Conservation (phyloP, 2,888 invertebrate genomes). For the Gerris lacustris region DNA sequence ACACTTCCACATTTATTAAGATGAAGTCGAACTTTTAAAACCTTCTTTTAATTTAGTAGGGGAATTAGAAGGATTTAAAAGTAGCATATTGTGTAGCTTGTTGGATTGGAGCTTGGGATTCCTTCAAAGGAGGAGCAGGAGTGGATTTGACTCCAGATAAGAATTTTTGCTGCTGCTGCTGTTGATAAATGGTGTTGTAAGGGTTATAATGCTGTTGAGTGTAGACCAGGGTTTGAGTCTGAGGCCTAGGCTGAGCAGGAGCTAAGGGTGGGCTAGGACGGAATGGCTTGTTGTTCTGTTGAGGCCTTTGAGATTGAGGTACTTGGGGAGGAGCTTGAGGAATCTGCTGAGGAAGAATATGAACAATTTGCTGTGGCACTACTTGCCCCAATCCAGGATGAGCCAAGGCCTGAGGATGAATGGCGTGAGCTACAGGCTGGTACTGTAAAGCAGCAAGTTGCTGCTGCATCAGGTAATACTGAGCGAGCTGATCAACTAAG, state of each 20-base stretch:
- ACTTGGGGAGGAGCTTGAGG: constrained; percentile 5
- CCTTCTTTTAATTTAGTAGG: too few species aligned
- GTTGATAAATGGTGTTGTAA: constrained; percentile 36
- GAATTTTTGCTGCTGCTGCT: constrained; percentile 34
- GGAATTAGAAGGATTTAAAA: neutral
- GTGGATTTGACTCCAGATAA: constrained; percentile 34
- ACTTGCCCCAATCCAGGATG: neutral
- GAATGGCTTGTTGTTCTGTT: constrained; percentile 15
- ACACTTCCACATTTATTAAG: too few species aligned
- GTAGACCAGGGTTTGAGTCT: constrained; percentile 4
- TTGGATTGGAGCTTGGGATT: constrained; percentile 6
- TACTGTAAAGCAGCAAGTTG: neutral
- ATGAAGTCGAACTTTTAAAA: too few species aligned
- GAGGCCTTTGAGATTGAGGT: neutral
- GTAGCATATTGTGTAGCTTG: neutral
- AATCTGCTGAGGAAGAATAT: constrained; percentile 4
- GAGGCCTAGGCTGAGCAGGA: neutral
- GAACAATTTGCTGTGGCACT: neutral
- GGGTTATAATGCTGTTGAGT: constrained; percentile 21
- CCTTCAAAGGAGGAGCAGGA: constrained; percentile 32
- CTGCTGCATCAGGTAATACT: constrained; percentile 4
- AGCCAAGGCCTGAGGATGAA: neutral
- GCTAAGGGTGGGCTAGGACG: constrained; percentile 9
- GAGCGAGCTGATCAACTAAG: constrained; percentile 1
- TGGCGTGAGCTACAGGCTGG: neutral